A percentile compares a stretch with the other conserved stretches of the same genome.
Conservation (phyloP, 2,113 vertebrate genomes). For the Dermatemys mawii region DNA sequence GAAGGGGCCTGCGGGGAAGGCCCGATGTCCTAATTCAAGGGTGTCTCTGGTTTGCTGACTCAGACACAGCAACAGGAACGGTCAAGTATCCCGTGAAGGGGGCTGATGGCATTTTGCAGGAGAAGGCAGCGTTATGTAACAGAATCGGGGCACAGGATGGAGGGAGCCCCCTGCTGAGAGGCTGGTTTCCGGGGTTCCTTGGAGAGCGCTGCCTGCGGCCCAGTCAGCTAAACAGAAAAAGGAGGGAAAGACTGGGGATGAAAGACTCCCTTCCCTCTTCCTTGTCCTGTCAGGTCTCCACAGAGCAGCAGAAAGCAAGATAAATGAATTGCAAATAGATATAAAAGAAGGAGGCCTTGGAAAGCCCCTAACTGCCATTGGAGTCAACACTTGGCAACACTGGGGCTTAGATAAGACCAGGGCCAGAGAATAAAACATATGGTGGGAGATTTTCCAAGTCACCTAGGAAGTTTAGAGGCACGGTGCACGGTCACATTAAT, state of each 20-base stretch:
- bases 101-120: background rate
- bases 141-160: background rate
- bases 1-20: background rate
- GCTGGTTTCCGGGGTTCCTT: background rate
- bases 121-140: background rate
- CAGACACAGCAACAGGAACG: fast-evolving
- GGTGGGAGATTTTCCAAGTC: background rate
- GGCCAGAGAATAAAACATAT: background rate
- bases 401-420: background rate
- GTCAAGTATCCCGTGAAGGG: background rate
- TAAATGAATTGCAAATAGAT: background rate
- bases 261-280: background rate
- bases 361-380: background rate
- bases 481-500: background rate
- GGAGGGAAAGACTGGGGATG: background rate
- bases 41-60: background rate
- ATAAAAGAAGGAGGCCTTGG: background rate
- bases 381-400: background rate
- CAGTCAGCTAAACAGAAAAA: background rate
- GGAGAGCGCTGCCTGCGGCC: background rate
- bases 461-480: background rate
- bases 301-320: background rate
- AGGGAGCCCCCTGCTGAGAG: fast-evolving
- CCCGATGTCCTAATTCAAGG: background rate
- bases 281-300: background rate